Conservation (phyloP, 2,888 invertebrate species). For the Bugula neritina region DNA sequence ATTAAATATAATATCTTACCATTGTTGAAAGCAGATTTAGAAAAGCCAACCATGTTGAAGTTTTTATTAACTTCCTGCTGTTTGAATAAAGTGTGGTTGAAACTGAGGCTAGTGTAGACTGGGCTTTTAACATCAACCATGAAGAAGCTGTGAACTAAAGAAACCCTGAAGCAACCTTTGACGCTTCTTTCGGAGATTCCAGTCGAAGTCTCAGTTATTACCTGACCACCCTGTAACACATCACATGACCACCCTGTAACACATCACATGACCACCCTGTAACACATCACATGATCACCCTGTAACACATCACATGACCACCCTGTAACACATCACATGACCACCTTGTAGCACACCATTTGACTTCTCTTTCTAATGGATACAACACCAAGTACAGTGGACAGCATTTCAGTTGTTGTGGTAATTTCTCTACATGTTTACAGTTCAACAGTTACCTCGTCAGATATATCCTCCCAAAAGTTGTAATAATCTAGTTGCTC, state of each 20-base stretch:
- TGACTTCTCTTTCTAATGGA: too few relatives aligned
- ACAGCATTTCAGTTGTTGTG: too few relatives aligned
- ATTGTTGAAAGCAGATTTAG: neutral
- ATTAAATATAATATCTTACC: too few relatives aligned
- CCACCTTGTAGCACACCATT: too few relatives aligned
- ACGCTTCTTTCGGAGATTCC: neutral
- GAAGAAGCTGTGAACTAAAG: neutral
- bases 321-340: too few relatives aligned
- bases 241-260: too few relatives aligned
- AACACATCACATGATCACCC: too few relatives aligned
- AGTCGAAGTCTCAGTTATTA: neutral
- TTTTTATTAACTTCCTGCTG: neutral
- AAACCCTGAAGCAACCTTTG: neutral
- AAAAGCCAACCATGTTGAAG: neutral
- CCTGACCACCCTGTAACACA: neutral
- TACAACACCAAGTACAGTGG: too few relatives aligned
- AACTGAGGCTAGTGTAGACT: neutral
- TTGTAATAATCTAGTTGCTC: neutral
- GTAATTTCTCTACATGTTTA: too few relatives aligned
- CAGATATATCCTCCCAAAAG: neutral
- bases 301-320: too few relatives aligned
- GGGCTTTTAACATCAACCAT: neutral
- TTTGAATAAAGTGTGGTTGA: neutral
- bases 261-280: too few relatives aligned
- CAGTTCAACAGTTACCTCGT: too few relatives aligned